These are phyloP conservation scores for Rhynchopsitta pachyrhyncha DNA, from an alignment of 2,113 vertebrate genomes.

Conservation along the genomic window DNA sequence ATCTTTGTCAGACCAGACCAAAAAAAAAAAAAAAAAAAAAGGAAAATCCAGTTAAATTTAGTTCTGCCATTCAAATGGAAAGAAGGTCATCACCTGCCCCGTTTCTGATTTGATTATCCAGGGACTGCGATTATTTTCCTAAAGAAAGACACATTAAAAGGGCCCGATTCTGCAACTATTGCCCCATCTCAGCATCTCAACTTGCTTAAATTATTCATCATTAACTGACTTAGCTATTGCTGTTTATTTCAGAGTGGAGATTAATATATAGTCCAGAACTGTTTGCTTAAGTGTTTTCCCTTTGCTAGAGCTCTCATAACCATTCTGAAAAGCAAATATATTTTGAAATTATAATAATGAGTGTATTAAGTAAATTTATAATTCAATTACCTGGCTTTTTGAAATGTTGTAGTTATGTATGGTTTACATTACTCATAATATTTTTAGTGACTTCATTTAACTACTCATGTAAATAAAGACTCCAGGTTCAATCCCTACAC, in stretches of 20 bases:
- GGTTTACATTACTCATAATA: background rate
- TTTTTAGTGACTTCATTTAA: background rate
- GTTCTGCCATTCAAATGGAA: constrained; percentile 70
- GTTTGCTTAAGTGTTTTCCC: background rate
- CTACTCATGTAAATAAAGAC: background rate
- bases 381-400: constrained; percentile 55
- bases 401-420: background rate
- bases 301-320: background rate
- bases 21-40: constrained; percentile 57
- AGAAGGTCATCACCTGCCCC: constrained; percentile 65
- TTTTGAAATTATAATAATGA: constrained; percentile 4
- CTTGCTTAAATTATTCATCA: constrained; percentile 42
- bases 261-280: background rate
- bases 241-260: constrained; percentile 45
- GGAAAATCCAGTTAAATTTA: constrained; percentile 73
- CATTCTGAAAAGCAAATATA: constrained; percentile 7
- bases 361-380: constrained; percentile 40
- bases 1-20: constrained; percentile 50
- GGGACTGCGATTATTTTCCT: constrained; percentile 40
- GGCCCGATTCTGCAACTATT: background rate
- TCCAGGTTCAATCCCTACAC: background rate
- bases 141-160: background rate
- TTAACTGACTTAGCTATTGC: constrained; percentile 13
- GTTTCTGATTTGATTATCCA: constrained; percentile 61
- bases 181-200: background rate